phyloP scores from a whole-genome alignment of 2,113 vertebrate species.

The Clinocottus analis region DNA sequence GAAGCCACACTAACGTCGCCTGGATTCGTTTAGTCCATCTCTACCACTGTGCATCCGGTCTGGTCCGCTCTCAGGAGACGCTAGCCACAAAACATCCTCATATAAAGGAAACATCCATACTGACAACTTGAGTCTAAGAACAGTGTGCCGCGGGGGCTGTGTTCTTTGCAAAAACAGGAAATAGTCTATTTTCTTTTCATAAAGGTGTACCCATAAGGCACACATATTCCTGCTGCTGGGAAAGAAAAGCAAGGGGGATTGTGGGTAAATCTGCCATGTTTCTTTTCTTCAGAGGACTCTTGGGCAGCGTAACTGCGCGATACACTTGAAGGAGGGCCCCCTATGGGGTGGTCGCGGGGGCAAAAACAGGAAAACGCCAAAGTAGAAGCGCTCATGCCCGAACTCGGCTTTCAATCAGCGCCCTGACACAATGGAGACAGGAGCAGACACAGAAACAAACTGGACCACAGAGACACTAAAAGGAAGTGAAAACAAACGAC shows the following conservation, averaged over 20 bases:
- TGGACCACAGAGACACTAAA: conserved; percentile 69
- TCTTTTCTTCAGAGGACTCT: conserved; percentile 39
- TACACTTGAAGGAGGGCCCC: conserved; percentile 39
- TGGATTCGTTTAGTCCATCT: conserved; percentile 35
- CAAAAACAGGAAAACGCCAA: conserved; percentile 69
- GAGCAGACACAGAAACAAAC: conserved; percentile 52
- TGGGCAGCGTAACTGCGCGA: conserved; percentile 24
- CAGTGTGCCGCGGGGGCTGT: conserved; percentile 24
- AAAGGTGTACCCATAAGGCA: conserved; percentile 54
- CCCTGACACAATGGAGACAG: conserved; percentile 73
- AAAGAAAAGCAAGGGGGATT: conserved; percentile 54
- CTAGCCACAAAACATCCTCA: conserved; percentile 34
- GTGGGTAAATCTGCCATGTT: conserved; percentile 52
- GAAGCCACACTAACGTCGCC: conserved; percentile 12
- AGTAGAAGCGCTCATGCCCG: conserved; percentile 46
- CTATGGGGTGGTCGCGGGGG: conserved; percentile 16
- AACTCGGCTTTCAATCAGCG: conserved; percentile 60
- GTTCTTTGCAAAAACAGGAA: conserved; percentile 74
- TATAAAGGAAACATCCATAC: conserved; percentile 20
- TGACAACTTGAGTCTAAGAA: conserved; percentile 22
- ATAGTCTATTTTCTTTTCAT: conserved; percentile 66
- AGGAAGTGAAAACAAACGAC: conserved; percentile 72
- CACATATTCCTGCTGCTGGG: conserved; percentile 39
- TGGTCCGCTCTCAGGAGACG: conserved; percentile 32
- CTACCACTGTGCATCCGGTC: conserved; percentile 30